Evolutionary conservation across 2,113 vertebrate genomes (phyloP).

Genomic region (Bagarius yarrelli): DNA sequence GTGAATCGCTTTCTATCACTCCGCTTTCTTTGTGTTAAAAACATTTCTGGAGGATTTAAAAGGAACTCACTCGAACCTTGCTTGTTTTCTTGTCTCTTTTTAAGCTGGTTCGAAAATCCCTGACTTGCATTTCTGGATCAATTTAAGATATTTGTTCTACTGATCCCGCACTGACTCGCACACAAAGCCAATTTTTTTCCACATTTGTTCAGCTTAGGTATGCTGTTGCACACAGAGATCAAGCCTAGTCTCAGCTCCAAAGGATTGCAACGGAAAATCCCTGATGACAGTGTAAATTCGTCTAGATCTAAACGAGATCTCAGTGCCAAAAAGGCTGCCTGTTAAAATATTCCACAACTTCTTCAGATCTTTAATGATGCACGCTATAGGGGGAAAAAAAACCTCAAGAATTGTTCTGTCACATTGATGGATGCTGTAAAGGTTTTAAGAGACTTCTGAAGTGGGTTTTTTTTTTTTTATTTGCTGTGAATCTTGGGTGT

Average conservation of each 20-base stretch:
- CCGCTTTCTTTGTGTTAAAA: neutral
- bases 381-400: neutral
- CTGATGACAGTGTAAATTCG: neutral
- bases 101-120: constrained; percentile 23
- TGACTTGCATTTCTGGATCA: constrained; percentile 14
- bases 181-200: constrained; percentile 20
- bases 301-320: neutral
- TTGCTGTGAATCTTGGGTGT: neutral
- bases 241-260: constrained; percentile 4
- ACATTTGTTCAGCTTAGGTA: constrained; percentile 2
- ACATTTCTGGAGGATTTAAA: neutral
- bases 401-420: constrained; percentile 17
- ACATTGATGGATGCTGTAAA: neutral
- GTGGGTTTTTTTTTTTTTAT: neutral
- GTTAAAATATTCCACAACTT: neutral
- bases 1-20: neutral
- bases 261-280: constrained; percentile 11
- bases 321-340: neutral
- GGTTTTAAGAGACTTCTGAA: neutral
- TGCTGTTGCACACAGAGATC: constrained; percentile 18
- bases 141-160: constrained; percentile 23
- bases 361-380: constrained; percentile 28
- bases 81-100: neutral
- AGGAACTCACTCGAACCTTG: constrained; percentile 7
- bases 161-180: constrained; percentile 11